Conservation (phyloP, 2,797 vertebrate genomes). For the Simalia tracyae region DNA sequence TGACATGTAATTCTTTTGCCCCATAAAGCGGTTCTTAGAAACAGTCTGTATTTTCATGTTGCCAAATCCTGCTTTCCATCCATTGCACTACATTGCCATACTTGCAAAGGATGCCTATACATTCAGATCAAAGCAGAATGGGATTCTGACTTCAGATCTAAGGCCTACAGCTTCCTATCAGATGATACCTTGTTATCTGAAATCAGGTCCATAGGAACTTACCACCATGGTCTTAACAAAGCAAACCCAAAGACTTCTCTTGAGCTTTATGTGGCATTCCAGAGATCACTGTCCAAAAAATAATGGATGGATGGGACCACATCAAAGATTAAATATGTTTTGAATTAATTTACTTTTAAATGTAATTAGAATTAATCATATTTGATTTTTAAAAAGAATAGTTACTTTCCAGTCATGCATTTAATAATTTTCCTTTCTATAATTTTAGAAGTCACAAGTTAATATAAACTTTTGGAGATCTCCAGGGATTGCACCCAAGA, state of each 20-base stretch:
- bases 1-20: background rate
- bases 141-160: background rate
- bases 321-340: background rate
- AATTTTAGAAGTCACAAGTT: background rate
- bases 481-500: background rate
- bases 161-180: background rate
- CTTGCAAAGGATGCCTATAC: background rate
- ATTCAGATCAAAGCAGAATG: background rate
- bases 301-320: background rate
- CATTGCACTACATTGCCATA: background rate
- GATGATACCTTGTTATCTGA: background rate
- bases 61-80: background rate
- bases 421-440: background rate
- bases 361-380: background rate
- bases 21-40: background rate
- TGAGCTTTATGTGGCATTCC: background rate
- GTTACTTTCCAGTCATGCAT: background rate
- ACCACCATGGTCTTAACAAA: background rate
- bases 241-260: background rate
- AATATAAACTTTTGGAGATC: background rate
- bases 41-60: background rate
- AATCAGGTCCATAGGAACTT: background rate
- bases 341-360: background rate
- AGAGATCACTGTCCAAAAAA: background rate
- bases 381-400: background rate